Evolutionary conservation across 2,888 invertebrate species (phyloP), one percentile per base, ranked within the genome.

Genomic region (Hirtodrosophila confusa): DNA sequence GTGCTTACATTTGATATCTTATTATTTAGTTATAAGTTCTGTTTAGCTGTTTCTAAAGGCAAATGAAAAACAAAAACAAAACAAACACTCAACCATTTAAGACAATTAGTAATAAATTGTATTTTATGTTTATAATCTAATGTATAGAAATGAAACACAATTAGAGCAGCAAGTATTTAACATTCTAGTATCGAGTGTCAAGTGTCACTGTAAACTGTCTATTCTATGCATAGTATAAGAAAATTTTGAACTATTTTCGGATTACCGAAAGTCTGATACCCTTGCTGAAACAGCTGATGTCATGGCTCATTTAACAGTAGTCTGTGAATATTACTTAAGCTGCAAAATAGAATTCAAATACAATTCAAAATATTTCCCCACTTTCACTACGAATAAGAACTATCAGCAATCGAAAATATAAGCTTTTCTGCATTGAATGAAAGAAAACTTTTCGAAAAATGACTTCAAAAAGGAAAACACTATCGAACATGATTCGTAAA

Each of bases 111-210:
- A 12, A 23, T 54, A 56, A 62, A 62, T 60, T 65, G 24, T 53
- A 48, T 47, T 51, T 71, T 71, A 65, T 55, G 45, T 64, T 77
- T 51, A 44, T 10, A 60, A 50, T 48, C 39, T 23, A 49, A 49
- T 53, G 17, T 11, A 47, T 43, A 45, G 68, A 79, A 84, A 69
- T 74, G 66, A 88, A 76, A 82, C 85, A 83, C 68, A 64, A 69
- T 70, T 75, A 69, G 78, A 84, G 88, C 88, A 86, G 89, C 85
- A 86, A 86, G 89, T 86, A 75, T 72, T 27, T 44, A 43, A 53
- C 11, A 66, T 50, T 27, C 31, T 37, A 65, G 54, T 43, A 39
- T 60, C 45, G 50, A 60, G 31, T 53, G 44, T 40, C 43, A 61
- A 43, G 48, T 62, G 48, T 62, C 51, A 68, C 47, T 58, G n/a